A percentile compares a stretch with the other conserved stretches of the same genome.
These are phyloP conservation scores for Oscheius sp. DNA, from an alignment of 2,888 invertebrate genomes.

Conservation along the genomic window DNA sequence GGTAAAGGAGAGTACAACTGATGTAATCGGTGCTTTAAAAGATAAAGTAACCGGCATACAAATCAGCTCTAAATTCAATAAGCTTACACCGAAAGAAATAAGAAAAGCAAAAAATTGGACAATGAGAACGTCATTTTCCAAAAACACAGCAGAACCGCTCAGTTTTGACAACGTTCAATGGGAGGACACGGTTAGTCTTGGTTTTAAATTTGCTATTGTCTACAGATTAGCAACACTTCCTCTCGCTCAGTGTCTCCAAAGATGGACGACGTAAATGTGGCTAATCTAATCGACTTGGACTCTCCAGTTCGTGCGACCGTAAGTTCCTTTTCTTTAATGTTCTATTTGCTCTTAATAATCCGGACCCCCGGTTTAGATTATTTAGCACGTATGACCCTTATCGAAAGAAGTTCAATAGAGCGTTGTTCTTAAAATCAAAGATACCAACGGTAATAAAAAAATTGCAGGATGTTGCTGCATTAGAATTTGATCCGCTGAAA, in stretches of 20 bases:
- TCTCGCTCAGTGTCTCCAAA: constrained; percentile 4
- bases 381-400: not conserved
- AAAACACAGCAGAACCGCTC: constrained; percentile 39
- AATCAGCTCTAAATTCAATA: constrained; percentile 40
- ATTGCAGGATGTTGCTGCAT: not conserved
- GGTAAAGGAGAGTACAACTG: constrained; percentile 40
- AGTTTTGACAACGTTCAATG: constrained; percentile 56
- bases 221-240: constrained; percentile 13
- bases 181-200: constrained; percentile 31
- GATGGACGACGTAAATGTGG: not conserved
- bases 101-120: constrained; percentile 29
- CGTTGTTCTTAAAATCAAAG: not conserved
- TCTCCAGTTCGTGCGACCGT: constrained; percentile 9
- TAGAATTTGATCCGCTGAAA: constrained; percentile 9
- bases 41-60: constrained; percentile 46
- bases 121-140: not conserved
- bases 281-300: constrained; percentile 26
- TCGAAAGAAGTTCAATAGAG: not conserved
- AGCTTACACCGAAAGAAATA: constrained; percentile 43
- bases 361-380: not conserved
- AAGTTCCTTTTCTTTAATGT: not conserved
- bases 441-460: not conserved
- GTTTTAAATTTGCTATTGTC: not conserved
- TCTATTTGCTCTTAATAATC: no score
- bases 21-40: constrained; percentile 49